Conservation (phyloP, 2,888 invertebrate genomes). For the Agriotes lineatus region DNA sequence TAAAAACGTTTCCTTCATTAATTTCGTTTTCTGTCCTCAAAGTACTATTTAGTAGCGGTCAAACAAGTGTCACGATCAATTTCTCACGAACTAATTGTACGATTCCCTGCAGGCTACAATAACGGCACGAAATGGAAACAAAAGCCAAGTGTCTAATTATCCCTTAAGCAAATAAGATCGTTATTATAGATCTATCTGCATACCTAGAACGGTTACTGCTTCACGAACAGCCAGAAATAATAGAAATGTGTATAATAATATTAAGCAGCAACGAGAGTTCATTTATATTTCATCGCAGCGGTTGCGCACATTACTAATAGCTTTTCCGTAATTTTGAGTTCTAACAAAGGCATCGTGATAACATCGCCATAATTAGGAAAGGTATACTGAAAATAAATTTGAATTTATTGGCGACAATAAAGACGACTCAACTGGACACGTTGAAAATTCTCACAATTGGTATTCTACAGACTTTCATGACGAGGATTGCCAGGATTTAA, state of each 20-base stretch:
- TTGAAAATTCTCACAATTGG: neutral
- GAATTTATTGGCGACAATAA: neutral
- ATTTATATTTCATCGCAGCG: neutral
- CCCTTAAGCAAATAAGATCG: conserved; percentile 29
- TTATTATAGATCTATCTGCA: conserved; percentile 20
- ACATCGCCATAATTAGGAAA: neutral
- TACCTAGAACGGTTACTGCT: neutral
- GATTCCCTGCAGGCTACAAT: conserved; percentile 6
- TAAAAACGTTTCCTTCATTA: no score
- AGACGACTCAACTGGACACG: neutral
- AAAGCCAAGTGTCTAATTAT: conserved; percentile 29
- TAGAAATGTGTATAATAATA: neutral
- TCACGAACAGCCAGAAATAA: neutral
- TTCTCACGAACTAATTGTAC: conserved; percentile 1
- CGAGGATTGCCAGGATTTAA: neutral
- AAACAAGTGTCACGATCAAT: neutral
- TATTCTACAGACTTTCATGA: neutral
- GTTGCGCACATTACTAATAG: conserved; percentile 1
- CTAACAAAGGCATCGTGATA: neutral
- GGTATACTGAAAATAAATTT: neutral
- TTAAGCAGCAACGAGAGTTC: neutral
- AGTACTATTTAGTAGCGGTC: no score
- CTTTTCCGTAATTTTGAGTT: neutral
- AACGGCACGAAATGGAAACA: conserved; percentile 15
- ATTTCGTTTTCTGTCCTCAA: no score